Evolutionary conservation across 2,888 invertebrate species (phyloP).

Genomic region (Labia minor): DNA sequence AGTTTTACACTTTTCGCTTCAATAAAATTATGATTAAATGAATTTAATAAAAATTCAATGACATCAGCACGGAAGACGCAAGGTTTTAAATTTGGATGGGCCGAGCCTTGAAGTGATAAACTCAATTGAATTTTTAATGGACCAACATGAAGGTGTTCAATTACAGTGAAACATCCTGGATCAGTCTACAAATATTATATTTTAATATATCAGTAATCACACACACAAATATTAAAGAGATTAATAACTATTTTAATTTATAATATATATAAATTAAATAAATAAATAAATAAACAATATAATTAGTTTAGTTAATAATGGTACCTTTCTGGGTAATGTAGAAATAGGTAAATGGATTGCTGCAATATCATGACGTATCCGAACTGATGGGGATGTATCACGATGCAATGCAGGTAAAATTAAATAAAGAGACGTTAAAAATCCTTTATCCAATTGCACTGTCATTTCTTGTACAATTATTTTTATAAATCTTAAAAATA

Average conservation of each 20-base stretch:
- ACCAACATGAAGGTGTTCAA: constrained; percentile 48
- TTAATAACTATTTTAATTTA: no score
- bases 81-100: constrained; percentile 22
- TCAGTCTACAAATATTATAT: constrained; percentile 23
- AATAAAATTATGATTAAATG: constrained; percentile 51
- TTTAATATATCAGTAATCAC: no score
- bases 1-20: constrained; percentile 55
- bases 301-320: no score
- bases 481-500: constrained; percentile 42
- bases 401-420: constrained; percentile 49
- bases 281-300: background rate
- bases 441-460: constrained; percentile 58
- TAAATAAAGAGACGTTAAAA: constrained; percentile 50
- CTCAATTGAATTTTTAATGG: constrained; percentile 51
- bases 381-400: constrained; percentile 46
- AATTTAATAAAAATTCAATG: constrained; percentile 51
- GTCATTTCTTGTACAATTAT: constrained; percentile 55
- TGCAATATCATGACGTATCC: constrained; percentile 46
- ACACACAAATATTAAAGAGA: no score
- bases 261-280: no score
- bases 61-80: constrained; percentile 43
- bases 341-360: constrained; percentile 49
- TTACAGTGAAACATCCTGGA: constrained; percentile 31
- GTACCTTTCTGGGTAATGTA: constrained; percentile 26
- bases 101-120: constrained; percentile 40